phyloP scores from a whole-genome alignment of 2,888 invertebrate species.

The Idaea straminata region DNA sequence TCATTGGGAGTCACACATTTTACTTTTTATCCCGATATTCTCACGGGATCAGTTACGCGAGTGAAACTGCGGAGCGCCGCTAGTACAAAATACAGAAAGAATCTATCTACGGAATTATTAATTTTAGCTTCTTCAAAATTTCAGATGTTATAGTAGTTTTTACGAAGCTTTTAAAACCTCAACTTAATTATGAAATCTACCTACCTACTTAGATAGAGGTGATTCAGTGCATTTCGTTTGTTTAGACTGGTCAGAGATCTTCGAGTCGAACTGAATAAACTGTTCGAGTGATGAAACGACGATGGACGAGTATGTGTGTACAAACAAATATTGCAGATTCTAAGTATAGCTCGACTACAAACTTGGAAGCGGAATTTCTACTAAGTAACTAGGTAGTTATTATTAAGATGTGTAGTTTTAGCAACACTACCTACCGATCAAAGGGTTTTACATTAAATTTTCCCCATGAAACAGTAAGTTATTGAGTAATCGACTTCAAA shows the following conservation, averaged over 20 bases:
- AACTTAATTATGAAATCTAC: background rate
- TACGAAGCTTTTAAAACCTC: background rate
- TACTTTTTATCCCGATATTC: no score
- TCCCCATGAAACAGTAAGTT: no score
- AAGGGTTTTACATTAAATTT: background rate
- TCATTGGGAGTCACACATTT: no score
- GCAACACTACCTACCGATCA: background rate
- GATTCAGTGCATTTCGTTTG: conserved; percentile 38
- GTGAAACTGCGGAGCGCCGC: no score
- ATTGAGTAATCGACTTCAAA: background rate
- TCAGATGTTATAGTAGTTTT: background rate
- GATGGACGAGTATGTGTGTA: conserved; percentile 24
- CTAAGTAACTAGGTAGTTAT: background rate
- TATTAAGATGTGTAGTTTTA: background rate
- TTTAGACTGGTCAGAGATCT: conserved; percentile 34
- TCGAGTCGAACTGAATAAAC: conserved; percentile 28
- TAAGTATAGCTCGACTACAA: background rate
- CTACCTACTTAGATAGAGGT: conserved; percentile 7
- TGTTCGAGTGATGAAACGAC: conserved; percentile 18
- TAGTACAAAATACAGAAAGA: no score
- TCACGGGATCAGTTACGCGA: no score
- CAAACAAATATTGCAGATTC: conserved; percentile 16
- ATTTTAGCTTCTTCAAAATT: no score
- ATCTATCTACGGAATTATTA: no score
- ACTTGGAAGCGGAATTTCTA: background rate